These are phyloP conservation scores for Odocoileus hemionus DNA, from an alignment of 2,113 vertebrate species.

Conservation along the genomic window DNA sequence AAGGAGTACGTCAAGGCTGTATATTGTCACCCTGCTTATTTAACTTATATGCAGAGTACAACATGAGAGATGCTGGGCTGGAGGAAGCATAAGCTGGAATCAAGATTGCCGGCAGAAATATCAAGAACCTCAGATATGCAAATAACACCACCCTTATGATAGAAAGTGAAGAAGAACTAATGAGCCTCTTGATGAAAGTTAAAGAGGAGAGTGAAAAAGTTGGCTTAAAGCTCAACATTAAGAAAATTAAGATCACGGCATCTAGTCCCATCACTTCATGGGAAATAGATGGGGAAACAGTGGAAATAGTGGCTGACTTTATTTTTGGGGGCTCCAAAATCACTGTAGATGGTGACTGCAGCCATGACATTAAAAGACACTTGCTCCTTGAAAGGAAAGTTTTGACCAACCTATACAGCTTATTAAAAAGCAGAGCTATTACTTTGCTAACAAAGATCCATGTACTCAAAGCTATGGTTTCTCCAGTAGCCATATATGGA, in stretches of 20 bases:
- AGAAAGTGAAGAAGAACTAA: not conserved
- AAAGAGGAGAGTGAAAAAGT: not conserved
- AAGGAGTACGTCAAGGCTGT: not conserved
- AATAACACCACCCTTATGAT: not conserved
- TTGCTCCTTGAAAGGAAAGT: not conserved
- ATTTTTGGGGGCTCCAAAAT: not conserved
- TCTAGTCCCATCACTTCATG: not conserved
- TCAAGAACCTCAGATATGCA: not conserved
- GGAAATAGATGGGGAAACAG: not conserved
- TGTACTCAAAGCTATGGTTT: not conserved
- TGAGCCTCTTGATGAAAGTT: not conserved
- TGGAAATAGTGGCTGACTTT: fast-evolving
- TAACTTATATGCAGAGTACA: not conserved
- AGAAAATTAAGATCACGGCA: not conserved
- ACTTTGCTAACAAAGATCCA: not conserved
- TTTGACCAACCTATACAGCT: not conserved
- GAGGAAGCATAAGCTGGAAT: not conserved
- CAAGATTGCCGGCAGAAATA: fast-evolving
- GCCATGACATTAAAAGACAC: not conserved
- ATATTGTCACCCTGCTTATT: not conserved
- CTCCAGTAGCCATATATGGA: not conserved
- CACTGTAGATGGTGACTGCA: not conserved
- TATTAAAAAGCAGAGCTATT: not conserved
- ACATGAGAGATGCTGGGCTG: not conserved
- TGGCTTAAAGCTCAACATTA: not conserved